These are phyloP conservation scores for Dexiosoma caninum DNA, from an alignment of 2,888 invertebrate genomes.

Conservation along the genomic window DNA sequence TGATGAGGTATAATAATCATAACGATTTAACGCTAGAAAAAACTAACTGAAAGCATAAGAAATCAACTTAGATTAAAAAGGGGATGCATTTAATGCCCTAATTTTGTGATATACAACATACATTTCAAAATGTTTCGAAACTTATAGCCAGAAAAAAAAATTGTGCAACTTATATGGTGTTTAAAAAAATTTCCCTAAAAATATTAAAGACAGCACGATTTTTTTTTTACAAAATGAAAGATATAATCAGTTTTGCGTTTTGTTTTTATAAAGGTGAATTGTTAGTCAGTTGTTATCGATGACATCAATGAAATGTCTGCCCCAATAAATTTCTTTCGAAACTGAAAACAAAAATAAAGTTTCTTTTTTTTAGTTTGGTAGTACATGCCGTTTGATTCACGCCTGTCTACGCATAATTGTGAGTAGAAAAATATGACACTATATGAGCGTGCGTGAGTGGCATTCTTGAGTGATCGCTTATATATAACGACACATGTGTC, in stretches of 20 bases:
- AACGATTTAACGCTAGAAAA: constrained; percentile 41
- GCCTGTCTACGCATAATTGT: too few species aligned
- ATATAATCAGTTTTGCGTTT: too few species aligned
- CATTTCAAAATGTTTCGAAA: background rate
- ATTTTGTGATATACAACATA: background rate
- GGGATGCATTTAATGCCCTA: background rate
- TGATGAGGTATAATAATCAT: background rate
- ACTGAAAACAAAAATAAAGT: background rate
- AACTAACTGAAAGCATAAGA: background rate
- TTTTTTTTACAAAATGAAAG: background rate
- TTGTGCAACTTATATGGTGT: background rate
- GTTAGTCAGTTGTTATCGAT: too few species aligned
- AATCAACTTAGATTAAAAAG: too few species aligned
- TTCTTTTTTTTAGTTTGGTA: background rate
- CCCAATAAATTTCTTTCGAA: too few species aligned
- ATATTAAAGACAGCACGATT: background rate
- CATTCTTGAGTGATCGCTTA: too few species aligned
- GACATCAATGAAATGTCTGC: too few species aligned
- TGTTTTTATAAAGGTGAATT: too few species aligned
- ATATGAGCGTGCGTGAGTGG: too few species aligned
- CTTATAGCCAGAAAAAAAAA: background rate
- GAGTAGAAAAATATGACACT: too few species aligned
- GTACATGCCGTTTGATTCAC: too few species aligned
- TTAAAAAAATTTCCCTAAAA: background rate
- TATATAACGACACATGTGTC: too few species aligned